Evolutionary conservation across 2,888 invertebrate genomes (phyloP).

Genomic region (Hartigia nigra): DNA sequence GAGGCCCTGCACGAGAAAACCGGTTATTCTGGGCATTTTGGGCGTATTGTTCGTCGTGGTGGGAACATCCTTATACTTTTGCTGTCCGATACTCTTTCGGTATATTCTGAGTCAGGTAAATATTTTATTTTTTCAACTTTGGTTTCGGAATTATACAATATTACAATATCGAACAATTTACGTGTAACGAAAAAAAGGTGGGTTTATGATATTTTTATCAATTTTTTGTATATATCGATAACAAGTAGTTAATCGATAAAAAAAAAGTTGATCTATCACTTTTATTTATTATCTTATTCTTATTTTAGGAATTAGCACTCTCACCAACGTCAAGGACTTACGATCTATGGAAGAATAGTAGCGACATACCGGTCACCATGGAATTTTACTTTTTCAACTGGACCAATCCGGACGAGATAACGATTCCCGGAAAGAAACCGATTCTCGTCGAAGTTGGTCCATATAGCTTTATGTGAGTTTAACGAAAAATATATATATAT

Average conservation of each 20-base stretch:
- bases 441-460: conserved; percentile 66
- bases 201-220: background rate
- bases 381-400: conserved; percentile 83
- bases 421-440: conserved; percentile 71
- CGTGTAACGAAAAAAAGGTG: background rate
- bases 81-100: conserved; percentile 48
- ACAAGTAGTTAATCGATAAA: background rate
- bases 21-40: conserved; percentile 43
- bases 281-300: background rate
- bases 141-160: too few species aligned
- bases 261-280: background rate
- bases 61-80: conserved; percentile 46
- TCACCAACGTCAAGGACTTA: conserved; percentile 73
- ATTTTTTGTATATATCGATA: background rate
- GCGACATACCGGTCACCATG: conserved; percentile 71
- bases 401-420: conserved; percentile 77
- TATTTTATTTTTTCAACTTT: too few species aligned
- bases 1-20: conserved; percentile 56
- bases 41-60: conserved; percentile 46
- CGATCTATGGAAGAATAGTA: conserved; percentile 77
- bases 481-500: too few species aligned
- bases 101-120: conserved; percentile 50
- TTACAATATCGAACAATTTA: too few species aligned
- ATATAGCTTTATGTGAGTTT: conserved; percentile 63
- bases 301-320: conserved; percentile 71